These are phyloP conservation scores for Silvanus unidentatus DNA, from an alignment of 2,888 invertebrate genomes.

Conservation along the genomic window DNA sequence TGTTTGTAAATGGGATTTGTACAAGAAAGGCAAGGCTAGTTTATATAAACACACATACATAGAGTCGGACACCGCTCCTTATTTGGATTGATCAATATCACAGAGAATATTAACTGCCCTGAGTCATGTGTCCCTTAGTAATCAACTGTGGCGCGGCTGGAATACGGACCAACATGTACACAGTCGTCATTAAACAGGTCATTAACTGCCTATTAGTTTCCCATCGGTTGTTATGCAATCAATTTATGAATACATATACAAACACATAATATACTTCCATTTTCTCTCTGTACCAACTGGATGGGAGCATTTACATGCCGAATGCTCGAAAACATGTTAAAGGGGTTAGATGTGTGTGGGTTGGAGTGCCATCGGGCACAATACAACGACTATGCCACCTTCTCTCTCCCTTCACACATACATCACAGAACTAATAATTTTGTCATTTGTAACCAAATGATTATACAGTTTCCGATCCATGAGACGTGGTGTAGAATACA, in stretches of 20 bases:
- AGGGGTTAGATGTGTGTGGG: too few species aligned
- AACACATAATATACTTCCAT: conserved; percentile 10
- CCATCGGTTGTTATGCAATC: conserved; percentile 8
- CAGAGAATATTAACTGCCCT: conserved; percentile 20
- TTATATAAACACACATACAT: neutral
- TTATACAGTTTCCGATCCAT: too few species aligned
- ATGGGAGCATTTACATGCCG: too few species aligned
- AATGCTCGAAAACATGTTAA: too few species aligned
- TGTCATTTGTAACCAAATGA: too few species aligned
- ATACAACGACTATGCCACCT: too few species aligned
- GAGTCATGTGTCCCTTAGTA: conserved; percentile 22
- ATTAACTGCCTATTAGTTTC: conserved; percentile 21
- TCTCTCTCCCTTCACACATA: too few species aligned
- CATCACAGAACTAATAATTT: too few species aligned
- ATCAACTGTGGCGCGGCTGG: conserved; percentile 13
- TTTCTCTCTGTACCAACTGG: neutral
- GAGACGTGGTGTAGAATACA: too few species aligned
- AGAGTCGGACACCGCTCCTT: conserved; percentile 15
- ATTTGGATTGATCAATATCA: conserved; percentile 21
- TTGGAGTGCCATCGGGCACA: too few species aligned
- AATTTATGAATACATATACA: conserved; percentile 6
- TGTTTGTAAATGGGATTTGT: conserved; percentile 5
- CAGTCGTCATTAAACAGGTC: conserved; percentile 21
- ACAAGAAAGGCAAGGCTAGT: conserved; percentile 6
- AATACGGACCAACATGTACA: conserved; percentile 7